Evolutionary conservation across 2,797 vertebrate species (phyloP).

Genomic region (Acipenser oxyrinchus): DNA sequence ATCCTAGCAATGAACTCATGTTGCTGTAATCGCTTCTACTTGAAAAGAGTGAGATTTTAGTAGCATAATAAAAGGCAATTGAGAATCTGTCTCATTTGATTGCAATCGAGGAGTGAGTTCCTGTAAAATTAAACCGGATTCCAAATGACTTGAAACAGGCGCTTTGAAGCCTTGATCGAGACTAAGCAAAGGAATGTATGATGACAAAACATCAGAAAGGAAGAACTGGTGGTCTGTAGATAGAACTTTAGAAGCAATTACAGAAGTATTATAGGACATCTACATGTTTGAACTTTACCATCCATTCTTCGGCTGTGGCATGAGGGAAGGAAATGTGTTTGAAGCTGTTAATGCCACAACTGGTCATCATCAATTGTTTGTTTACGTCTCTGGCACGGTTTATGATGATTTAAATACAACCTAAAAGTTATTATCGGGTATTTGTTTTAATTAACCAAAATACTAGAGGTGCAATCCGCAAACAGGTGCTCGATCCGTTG

Average conservation of each 20-base stretch:
- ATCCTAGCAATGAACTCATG: no score
- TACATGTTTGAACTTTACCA: constrained; percentile 47
- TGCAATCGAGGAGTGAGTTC: constrained; percentile 55
- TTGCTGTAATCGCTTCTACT: no score
- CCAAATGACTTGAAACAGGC: constrained; percentile 23
- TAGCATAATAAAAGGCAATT: no score
- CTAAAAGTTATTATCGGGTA: no score
- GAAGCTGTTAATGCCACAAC: not conserved
- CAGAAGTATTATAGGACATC: constrained; percentile 40
- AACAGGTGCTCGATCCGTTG: no score
- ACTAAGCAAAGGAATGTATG: constrained; percentile 52
- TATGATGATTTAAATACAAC: not conserved
- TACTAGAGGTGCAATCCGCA: no score
- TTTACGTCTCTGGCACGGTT: constrained; percentile 15
- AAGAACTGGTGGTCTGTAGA: constrained; percentile 49
- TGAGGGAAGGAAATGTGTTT: constrained; percentile 11
- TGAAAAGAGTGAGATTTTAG: no score
- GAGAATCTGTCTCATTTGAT: constrained; percentile 44
- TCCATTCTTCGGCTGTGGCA: constrained; percentile 35
- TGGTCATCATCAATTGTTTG: constrained; percentile 15
- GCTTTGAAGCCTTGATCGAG: constrained; percentile 54
- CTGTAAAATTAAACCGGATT: constrained; percentile 55
- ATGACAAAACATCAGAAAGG: constrained; percentile 51
- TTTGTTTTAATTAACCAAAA: no score
- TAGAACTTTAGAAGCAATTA: constrained; percentile 56